phyloP scores from a whole-genome alignment of 1,140 invertebrate genomes.

The Bilobella aurantiaca region DNA sequence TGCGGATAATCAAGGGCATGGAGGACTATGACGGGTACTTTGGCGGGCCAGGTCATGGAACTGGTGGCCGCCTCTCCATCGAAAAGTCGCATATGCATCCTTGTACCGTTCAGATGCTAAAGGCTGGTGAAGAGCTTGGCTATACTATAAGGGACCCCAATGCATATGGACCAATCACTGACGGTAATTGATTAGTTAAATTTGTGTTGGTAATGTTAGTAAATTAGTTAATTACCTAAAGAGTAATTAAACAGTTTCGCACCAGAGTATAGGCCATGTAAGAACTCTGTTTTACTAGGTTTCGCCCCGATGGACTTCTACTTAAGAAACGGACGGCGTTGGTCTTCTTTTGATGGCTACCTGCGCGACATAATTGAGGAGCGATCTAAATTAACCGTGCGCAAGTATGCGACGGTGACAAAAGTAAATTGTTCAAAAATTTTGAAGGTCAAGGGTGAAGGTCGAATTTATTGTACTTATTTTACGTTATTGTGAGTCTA shows the following conservation, averaged over 20 bases:
- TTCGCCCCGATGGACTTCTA: slow-evolving; percentile 14
- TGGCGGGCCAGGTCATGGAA: slow-evolving; percentile 11
- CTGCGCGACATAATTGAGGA: not conserved
- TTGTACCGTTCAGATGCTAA: not conserved
- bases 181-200: slow-evolving; percentile 9
- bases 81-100: not conserved
- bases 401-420: slow-evolving; percentile 4
- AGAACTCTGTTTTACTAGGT: not conserved
- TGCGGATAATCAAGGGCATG: slow-evolving; percentile 10
- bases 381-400: not conserved
- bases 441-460: not conserved
- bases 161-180: slow-evolving; percentile 12
- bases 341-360: slow-evolving; percentile 6
- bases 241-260: not conserved
- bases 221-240: too few species aligned
- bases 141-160: slow-evolving; percentile 19
- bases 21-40: slow-evolving; percentile 22
- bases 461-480: not conserved
- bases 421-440: slow-evolving; percentile 1
- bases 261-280: not conserved
- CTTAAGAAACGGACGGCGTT: not conserved
- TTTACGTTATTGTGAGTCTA: not conserved
- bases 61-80: slow-evolving; percentile 2
- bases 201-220: too few species aligned
- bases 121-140: slow-evolving; percentile 15